Conservation (phyloP, 30 jellyfish, hydroid and myxozoan species). For the Aurelia aurita region DNA sequence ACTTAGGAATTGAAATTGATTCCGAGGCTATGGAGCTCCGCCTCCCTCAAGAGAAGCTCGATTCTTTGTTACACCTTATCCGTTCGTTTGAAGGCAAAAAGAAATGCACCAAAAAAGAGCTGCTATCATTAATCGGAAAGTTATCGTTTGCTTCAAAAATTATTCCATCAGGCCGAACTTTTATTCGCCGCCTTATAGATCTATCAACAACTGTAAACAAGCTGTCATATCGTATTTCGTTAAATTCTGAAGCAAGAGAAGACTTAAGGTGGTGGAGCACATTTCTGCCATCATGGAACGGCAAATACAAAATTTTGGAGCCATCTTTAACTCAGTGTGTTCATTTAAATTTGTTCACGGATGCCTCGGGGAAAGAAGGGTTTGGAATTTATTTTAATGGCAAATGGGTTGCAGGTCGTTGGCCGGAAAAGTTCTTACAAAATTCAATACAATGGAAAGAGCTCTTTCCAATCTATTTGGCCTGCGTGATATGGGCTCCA, state of each 20-base stretch:
- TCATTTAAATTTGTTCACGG: neutral
- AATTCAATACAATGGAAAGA: conserved; percentile 17
- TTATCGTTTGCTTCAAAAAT: too few relatives aligned
- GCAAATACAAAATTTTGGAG: neutral
- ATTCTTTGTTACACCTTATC: neutral
- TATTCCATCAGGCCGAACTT: conserved; percentile 30
- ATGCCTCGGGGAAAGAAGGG: conserved; percentile 16
- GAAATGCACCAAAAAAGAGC: conserved; percentile 6
- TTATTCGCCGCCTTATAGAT: conserved; percentile 10
- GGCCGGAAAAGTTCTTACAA: neutral
- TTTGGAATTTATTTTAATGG: conserved; percentile 1
- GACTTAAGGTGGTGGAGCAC: too few relatives aligned
- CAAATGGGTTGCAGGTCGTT: conserved; percentile 6
- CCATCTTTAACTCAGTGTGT: neutral
- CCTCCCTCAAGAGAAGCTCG: neutral
- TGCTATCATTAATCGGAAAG: conserved; percentile 6
- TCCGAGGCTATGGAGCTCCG: neutral
- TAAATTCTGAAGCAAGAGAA: too few relatives aligned
- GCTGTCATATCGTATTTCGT: too few relatives aligned
- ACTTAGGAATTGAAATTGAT: conserved; percentile 5
- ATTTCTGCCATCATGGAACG: too few relatives aligned
- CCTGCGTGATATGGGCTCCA: conserved; percentile 2
- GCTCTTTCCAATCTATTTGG: neutral
- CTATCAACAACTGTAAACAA: conserved; percentile 10
- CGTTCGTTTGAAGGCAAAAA: neutral